These are phyloP conservation scores for Heterohyrax brucei DNA, from an alignment of 2,797 vertebrate species.

Conservation along the genomic window DNA sequence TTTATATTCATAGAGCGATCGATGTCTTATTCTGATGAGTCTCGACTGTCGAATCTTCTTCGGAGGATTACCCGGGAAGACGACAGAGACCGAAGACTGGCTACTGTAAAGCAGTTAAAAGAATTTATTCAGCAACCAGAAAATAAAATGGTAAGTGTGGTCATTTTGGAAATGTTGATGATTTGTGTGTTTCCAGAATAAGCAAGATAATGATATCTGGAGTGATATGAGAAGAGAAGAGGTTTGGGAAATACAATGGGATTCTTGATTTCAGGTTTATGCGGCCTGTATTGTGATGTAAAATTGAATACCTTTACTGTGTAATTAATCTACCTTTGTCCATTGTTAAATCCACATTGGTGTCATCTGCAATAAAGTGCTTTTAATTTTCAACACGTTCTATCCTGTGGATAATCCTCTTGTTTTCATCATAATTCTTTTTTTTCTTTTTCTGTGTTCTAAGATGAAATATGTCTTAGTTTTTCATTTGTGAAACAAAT, in stretches of 20 bases:
- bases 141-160: slow-evolving; percentile 96
- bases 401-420: not conserved
- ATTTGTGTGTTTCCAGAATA: slow-evolving; percentile 33
- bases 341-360: not conserved
- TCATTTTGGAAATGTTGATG: not conserved
- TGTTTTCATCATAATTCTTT: slow-evolving; percentile 27
- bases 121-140: slow-evolving; percentile 99
- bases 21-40: slow-evolving; percentile 99
- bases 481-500: slow-evolving; percentile 48
- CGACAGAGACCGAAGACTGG: slow-evolving; percentile 98
- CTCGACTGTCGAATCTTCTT: slow-evolving; percentile 99
- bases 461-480: not conserved
- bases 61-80: slow-evolving; percentile 99
- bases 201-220: not conserved
- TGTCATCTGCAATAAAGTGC: not conserved
- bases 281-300: slow-evolving; percentile 15
- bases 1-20: slow-evolving; percentile 94
- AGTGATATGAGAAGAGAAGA: slow-evolving; percentile 26
- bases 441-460: slow-evolving; percentile 35
- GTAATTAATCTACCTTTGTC: not conserved
- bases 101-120: slow-evolving; percentile 99
- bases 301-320: not conserved
- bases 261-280: slow-evolving; percentile 53
- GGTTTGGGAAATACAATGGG: not conserved
- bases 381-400: slow-evolving; percentile 51